Evolutionary conservation across 2,113 vertebrate species (phyloP).

Genomic region (Narcine bancroftii): DNA sequence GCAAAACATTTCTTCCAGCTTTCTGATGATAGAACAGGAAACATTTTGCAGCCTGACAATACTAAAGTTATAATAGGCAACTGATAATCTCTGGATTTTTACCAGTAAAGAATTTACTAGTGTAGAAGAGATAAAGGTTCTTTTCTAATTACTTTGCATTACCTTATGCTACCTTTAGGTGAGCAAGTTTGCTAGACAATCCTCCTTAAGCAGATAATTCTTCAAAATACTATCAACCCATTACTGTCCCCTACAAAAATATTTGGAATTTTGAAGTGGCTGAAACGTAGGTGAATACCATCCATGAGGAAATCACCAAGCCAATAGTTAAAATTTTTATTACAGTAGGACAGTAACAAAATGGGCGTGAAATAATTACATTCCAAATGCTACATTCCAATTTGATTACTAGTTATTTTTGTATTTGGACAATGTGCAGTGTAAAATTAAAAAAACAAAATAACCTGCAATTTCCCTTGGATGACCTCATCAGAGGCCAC

Average conservation of each 20-base stretch:
- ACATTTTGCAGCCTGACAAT: neutral
- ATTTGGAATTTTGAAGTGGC: neutral
- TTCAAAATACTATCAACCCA: neutral
- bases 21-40: slow-evolving; percentile 16
- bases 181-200: neutral
- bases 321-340: neutral
- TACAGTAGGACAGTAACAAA: neutral
- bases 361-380: neutral
- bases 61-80: neutral
- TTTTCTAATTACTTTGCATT: neutral
- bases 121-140: neutral
- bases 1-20: neutral
- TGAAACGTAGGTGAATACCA: neutral
- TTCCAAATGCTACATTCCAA: neutral
- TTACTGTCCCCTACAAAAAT: neutral
- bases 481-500: neutral
- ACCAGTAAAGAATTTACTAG: neutral
- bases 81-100: neutral
- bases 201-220: neutral
- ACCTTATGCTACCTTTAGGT: neutral
- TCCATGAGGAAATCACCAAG: neutral
- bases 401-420: neutral
- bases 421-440: neutral
- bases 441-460: neutral
- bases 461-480: neutral